Evolutionary conservation across 2,888 invertebrate species (phyloP).

Genomic region (Andrena bucephala): DNA sequence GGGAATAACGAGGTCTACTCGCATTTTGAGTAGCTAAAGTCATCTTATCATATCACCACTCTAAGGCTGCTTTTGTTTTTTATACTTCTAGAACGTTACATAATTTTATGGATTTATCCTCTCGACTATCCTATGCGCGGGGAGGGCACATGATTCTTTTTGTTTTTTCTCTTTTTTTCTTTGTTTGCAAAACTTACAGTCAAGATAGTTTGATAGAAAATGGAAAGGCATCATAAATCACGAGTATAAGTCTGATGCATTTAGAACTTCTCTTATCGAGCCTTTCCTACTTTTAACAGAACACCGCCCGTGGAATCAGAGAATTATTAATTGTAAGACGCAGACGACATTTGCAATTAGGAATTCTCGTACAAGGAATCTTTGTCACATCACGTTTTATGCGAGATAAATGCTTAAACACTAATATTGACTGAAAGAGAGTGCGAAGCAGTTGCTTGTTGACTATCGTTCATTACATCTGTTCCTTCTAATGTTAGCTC

Average conservation of each 20-base stretch:
- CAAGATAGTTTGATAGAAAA: constrained; percentile 39
- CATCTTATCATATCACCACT: constrained; percentile 45
- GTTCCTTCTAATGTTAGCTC: not conserved
- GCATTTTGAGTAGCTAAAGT: constrained; percentile 54
- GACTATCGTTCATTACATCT: constrained; percentile 2
- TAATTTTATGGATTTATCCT: constrained; percentile 44
- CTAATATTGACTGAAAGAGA: constrained; percentile 73
- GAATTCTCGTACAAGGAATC: constrained; percentile 24
- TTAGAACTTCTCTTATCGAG: not conserved
- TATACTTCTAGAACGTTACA: constrained; percentile 36
- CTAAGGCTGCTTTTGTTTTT: constrained; percentile 48
- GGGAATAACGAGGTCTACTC: constrained; percentile 63
- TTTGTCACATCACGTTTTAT: constrained; percentile 34
- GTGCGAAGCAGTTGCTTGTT: constrained; percentile 73
- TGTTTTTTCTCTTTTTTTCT: not conserved
- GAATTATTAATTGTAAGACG: constrained; percentile 17
- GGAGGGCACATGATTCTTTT: constrained; percentile 79
- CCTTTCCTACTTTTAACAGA: not conserved
- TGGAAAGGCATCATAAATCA: not conserved
- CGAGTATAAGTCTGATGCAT: not conserved
- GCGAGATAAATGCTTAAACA: constrained; percentile 73
- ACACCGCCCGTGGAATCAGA: constrained; percentile 19
- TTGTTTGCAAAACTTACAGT: constrained; percentile 65
- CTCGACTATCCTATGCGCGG: constrained; percentile 82
- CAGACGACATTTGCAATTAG: constrained; percentile 4